phyloP scores from a whole-genome alignment of 2,888 invertebrate species.

The Coenonympha glycerion region DNA sequence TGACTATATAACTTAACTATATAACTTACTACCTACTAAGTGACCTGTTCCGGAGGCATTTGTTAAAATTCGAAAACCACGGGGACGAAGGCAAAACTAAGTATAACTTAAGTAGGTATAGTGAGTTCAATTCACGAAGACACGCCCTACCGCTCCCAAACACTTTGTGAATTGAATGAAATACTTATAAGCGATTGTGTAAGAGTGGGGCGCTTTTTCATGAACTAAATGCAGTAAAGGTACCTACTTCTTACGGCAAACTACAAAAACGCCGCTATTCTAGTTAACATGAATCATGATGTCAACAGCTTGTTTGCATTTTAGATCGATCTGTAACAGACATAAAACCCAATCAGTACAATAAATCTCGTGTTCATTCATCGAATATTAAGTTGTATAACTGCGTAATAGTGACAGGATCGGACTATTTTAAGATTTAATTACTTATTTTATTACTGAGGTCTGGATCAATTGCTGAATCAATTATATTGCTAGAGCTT shows the following conservation, averaged over 20 bases:
- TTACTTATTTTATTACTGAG: not conserved
- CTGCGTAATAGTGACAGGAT: conserved; percentile 7
- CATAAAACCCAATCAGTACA: conserved; percentile 19
- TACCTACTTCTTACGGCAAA: not conserved
- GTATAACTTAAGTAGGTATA: too few species aligned
- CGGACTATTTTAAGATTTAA: not conserved
- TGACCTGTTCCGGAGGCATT: too few species aligned
- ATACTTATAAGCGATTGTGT: too few species aligned
- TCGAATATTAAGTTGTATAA: conserved; percentile 21
- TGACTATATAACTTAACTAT: too few species aligned
- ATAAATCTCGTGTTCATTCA: conserved; percentile 20
- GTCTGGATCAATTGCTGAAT: not conserved
- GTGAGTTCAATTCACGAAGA: too few species aligned
- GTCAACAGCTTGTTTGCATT: conserved; percentile 14
- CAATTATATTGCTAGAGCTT: not conserved
- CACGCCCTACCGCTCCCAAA: too few species aligned
- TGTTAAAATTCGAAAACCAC: too few species aligned
- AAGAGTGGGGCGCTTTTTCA: too few species aligned
- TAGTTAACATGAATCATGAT: conserved; percentile 14
- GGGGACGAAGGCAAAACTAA: too few species aligned
- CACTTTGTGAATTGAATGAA: too few species aligned
- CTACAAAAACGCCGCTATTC: not conserved
- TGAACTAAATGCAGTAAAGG: too few species aligned
- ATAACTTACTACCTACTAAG: too few species aligned
- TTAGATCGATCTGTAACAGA: conserved; percentile 13